Percentiles rank a stretch among this genome's conserved stretches.
Conservation (phyloP, 2,113 vertebrate species). For the Falco punctatus region DNA sequence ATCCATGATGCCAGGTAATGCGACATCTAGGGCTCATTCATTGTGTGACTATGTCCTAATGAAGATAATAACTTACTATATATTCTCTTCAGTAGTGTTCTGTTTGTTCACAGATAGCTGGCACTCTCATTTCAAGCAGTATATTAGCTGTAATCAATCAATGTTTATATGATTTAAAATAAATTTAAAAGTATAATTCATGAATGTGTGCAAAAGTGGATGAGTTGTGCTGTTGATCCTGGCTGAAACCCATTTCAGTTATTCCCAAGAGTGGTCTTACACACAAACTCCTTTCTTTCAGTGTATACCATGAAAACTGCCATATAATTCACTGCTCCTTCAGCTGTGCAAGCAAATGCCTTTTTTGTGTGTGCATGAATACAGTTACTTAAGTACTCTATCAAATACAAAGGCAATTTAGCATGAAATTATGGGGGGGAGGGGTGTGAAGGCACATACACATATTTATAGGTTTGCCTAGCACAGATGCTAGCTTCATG, state of each 20-base stretch:
- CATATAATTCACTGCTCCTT: neutral
- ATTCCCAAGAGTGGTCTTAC: neutral
- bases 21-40: neutral
- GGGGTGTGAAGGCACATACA: neutral
- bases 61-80: neutral
- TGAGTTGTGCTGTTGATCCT: constrained; percentile 4
- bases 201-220: neutral
- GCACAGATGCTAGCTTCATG: neutral
- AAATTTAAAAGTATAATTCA: constrained; percentile 6
- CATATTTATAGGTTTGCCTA: neutral
- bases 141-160: constrained; percentile 2
- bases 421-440: neutral
- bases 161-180: constrained; percentile 33
- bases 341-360: neutral
- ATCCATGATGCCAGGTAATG: neutral
- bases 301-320: neutral
- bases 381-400: neutral
- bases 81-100: neutral
- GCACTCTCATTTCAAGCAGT: neutral
- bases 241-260: neutral
- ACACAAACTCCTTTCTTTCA: constrained; percentile 2
- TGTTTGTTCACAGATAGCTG: neutral
- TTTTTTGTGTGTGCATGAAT: neutral
- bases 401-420: constrained; percentile 9
- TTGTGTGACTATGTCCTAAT: neutral